Percentiles rank a stretch among this genome's conserved stretches.
phyloP scores from a whole-genome alignment of 2,797 vertebrate genomes.

The Dendrocincla tyrannina region DNA sequence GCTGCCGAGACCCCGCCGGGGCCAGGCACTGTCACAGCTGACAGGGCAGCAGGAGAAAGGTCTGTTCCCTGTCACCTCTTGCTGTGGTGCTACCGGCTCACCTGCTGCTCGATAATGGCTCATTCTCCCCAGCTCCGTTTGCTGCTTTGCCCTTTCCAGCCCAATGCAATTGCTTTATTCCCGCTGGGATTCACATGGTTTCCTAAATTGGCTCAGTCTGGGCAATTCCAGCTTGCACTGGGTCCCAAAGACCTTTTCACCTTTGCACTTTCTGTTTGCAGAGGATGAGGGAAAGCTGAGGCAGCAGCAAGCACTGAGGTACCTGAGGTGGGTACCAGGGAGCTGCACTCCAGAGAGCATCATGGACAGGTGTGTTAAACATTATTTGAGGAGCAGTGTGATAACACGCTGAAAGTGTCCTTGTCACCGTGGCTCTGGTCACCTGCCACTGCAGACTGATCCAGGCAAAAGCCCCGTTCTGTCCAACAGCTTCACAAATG shows the following conservation, averaged over 20 bases:
- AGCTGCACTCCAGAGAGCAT: neutral
- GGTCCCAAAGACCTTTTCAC: neutral
- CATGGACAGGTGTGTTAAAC: fast-evolving
- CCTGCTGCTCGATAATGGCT: fast-evolving
- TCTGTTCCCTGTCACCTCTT: neutral
- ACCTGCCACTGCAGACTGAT: neutral
- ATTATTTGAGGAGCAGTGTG: fast-evolving
- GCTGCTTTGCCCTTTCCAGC: neutral
- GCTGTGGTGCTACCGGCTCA: neutral
- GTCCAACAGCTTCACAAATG: neutral
- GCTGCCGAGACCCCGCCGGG: neutral
- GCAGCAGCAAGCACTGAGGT: fast-evolving
- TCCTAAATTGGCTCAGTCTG: neutral
- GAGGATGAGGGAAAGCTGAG: fast-evolving
- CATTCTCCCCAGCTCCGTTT: fast-evolving
- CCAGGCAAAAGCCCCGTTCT: neutral
- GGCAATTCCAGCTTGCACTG: neutral
- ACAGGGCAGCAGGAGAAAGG: fast-evolving
- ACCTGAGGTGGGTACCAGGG: neutral
- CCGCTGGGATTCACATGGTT: neutral
- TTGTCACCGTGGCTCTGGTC: neutral
- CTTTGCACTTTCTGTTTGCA: neutral
- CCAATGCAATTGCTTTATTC: neutral
- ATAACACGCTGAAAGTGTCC: neutral
- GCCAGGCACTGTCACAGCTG: neutral